Conservation (phyloP, 2,888 invertebrate genomes). For the Stramonita haemastoma region DNA sequence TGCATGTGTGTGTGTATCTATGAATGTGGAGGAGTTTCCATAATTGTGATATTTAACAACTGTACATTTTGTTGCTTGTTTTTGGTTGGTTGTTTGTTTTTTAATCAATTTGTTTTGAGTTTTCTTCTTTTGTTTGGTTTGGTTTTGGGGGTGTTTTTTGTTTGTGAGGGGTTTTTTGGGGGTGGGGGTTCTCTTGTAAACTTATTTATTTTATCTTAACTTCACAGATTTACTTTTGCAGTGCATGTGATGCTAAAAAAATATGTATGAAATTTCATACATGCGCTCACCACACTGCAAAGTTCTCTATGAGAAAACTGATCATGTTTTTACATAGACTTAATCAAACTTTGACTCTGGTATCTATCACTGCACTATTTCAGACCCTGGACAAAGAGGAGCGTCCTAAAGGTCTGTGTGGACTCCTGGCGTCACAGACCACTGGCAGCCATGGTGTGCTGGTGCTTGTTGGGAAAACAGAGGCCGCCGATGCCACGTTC, state of each 20-base stretch:
- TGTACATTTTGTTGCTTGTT: too few relatives aligned
- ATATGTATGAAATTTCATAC: not conserved
- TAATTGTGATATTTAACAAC: too few relatives aligned
- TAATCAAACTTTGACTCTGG: too few relatives aligned
- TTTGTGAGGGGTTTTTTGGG: too few relatives aligned
- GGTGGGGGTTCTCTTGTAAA: too few relatives aligned
- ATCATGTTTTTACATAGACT: not conserved
- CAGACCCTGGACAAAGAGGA: conserved; percentile 65
- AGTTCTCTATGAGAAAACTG: not conserved
- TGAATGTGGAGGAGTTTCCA: not conserved
- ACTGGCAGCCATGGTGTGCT: conserved; percentile 55
- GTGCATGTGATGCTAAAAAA: not conserved
- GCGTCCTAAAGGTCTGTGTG: conserved; percentile 67
- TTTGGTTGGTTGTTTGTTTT: too few relatives aligned
- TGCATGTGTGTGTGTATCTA: not conserved
- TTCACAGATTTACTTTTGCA: not conserved
- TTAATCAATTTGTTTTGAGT: too few relatives aligned
- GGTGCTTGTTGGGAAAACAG: conserved; percentile 61
- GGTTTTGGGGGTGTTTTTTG: too few relatives aligned
- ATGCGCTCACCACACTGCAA: too few relatives aligned
- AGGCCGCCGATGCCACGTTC: conserved; percentile 58
- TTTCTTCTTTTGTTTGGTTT: too few relatives aligned
- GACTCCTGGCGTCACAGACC: conserved; percentile 49
- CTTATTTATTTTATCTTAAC: not conserved
- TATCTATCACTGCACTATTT: not conserved